A percentile compares a stretch with the other conserved stretches of the same genome.
Evolutionary conservation across 2,113 vertebrate species (phyloP).

Genomic region (Cyprinodon tularosa): DNA sequence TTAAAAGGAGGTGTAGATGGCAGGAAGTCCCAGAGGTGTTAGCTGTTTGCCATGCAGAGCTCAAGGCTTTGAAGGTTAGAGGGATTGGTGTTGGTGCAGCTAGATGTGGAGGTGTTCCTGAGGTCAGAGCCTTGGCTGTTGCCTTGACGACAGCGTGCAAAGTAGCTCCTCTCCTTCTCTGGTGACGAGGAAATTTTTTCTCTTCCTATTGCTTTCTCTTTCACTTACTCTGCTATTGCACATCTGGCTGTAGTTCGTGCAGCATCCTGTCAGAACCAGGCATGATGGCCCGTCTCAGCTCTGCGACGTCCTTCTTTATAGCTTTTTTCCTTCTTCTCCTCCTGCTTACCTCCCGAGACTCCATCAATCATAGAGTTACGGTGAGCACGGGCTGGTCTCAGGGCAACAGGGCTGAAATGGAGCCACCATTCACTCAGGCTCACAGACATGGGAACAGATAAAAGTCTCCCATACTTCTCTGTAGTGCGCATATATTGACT

Average conservation of each 20-base stretch:
- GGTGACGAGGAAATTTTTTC: conserved; percentile 52
- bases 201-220: conserved; percentile 23
- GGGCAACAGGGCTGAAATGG: conserved; percentile 45
- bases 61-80: conserved; percentile 53
- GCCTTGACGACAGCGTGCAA: conserved; percentile 71
- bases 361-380: conserved; percentile 53
- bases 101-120: conserved; percentile 50
- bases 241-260: conserved; percentile 53
- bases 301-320: conserved; percentile 23
- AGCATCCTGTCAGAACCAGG: conserved; percentile 33
- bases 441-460: conserved; percentile 28
- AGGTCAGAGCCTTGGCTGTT: conserved; percentile 79
- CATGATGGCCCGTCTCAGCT: conserved; percentile 32
- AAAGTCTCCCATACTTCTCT: conserved; percentile 30
- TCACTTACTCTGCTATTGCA: conserved; percentile 33
- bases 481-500: conserved; percentile 34
- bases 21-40: conserved; percentile 80
- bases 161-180: conserved; percentile 54
- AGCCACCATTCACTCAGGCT: conserved; percentile 40
- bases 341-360: conserved; percentile 5
- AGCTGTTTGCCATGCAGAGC: conserved; percentile 71
- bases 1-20: conserved; percentile 71
- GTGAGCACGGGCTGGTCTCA: conserved; percentile 34
- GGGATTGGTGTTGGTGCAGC: conserved; percentile 27
- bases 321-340: conserved; percentile 18